Conservation (phyloP, 2,888 invertebrate genomes). For the Amphimallon solstitiale region DNA sequence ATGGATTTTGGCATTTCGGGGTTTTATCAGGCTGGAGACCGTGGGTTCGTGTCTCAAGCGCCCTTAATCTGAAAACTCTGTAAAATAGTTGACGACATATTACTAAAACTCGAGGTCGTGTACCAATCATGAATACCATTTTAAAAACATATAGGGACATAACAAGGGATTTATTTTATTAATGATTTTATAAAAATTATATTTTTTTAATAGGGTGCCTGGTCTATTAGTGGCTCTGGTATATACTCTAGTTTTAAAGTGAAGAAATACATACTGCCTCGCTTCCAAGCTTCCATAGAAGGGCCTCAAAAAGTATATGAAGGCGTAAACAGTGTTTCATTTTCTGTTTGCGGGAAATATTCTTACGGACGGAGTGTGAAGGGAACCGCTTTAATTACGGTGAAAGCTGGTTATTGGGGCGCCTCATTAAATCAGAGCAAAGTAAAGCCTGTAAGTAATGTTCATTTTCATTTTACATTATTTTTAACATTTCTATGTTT, state of each 20-base stretch:
- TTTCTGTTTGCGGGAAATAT: conserved; percentile 69
- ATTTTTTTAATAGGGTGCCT: conserved; percentile 3
- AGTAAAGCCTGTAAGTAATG: conserved; percentile 51
- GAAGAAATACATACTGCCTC: conserved; percentile 68
- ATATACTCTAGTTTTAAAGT: conserved; percentile 63
- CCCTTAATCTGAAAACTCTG: no score
- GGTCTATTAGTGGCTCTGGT: neutral
- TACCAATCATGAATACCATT: no score
- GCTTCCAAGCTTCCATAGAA: conserved; percentile 68
- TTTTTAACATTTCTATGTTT: neutral
- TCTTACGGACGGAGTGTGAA: conserved; percentile 71
- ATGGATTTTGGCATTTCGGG: no score
- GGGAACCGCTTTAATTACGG: conserved; percentile 65
- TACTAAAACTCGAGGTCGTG: no score
- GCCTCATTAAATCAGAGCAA: conserved; percentile 49
- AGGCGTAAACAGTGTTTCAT: conserved; percentile 62
- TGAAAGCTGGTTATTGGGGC: conserved; percentile 48
- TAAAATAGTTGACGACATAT: no score
- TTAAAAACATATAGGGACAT: no score
- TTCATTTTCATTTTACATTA: neutral
- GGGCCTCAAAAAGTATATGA: conserved; percentile 66
- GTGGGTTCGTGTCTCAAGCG: no score
- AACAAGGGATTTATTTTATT: no score
- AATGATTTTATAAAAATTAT: no score
- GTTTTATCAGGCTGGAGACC: no score